Conservation (phyloP, 2,888 invertebrate genomes). For the Chrysolina americana region DNA sequence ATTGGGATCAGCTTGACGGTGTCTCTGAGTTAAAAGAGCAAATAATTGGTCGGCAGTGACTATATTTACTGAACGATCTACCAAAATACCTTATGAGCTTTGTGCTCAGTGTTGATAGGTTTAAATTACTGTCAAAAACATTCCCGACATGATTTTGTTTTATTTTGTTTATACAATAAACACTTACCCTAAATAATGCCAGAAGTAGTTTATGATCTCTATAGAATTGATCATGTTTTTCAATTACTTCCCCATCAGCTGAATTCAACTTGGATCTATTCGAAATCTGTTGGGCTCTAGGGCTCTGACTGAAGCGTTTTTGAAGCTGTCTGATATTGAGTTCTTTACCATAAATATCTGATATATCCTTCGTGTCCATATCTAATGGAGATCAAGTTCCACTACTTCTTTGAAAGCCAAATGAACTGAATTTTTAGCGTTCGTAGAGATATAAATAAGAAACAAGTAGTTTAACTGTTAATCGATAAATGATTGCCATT, state of each 20-base stretch:
- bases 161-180: too few relatives aligned
- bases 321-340: slow-evolving; percentile 51
- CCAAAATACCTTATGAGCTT: too few relatives aligned
- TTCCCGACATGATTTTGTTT: not conserved
- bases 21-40: too few relatives aligned
- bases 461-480: not conserved
- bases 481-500: slow-evolving; percentile 8
- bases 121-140: too few relatives aligned
- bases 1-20: too few relatives aligned
- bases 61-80: too few relatives aligned
- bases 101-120: not conserved
- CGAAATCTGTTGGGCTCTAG: slow-evolving; percentile 63
- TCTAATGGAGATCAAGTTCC: not conserved
- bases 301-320: slow-evolving; percentile 57
- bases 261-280: slow-evolving; percentile 72
- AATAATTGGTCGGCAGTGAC: not conserved
- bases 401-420: not conserved
- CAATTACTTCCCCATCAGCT: slow-evolving; percentile 74
- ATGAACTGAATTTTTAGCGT: not conserved
- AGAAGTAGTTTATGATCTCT: slow-evolving; percentile 78
- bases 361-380: slow-evolving; percentile 54
- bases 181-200: slow-evolving; percentile 72
- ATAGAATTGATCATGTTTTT: slow-evolving; percentile 78
- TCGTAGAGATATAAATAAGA: not conserved
- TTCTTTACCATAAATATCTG: slow-evolving; percentile 58